Evolutionary conservation across 2,888 invertebrate genomes (phyloP), one percentile per base, ranked within the genome.

Genomic region (Caenorhabditis sp.): DNA sequence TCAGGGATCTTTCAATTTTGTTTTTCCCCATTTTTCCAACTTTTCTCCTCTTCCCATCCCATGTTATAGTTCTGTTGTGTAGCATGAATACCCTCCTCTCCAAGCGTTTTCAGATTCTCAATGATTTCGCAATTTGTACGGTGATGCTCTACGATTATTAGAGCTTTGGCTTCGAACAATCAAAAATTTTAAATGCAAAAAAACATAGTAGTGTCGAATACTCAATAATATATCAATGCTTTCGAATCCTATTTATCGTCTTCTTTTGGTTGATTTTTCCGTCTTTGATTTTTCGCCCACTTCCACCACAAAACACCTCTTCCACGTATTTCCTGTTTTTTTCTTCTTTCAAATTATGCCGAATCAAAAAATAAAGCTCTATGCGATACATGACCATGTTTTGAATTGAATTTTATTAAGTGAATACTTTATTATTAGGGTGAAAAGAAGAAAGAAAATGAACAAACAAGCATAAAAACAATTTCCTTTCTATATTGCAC

Each of bases 91-190:
- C 59, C 47, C 58, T 49, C 31, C 41, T 54, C 63, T 44, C 41
- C 51, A 66, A 70, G 77, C 69, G 77, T 70, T 63, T 70, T 77
- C 77, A 77, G 70, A 69, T 56, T 70, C 77, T 77, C 77, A 77
- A 77, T 77, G 77, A 77, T 77, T 69, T 77, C 77, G 77, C 77
- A 77, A 31, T 80, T 74, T 74, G 80, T 80, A 80, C 80, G 80
- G 80, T 80, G 80, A 74, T 68, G 68, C 74, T 80, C 80, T 80
- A 61, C 68, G 66, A 61, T 76, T 79, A 41, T 58, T 73, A 69
- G 80, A 74, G 80, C 66, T 61, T 61, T 80, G 80, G 74, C 74
- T 74, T 28, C 6, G 6, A 22, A 24, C 6, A 14, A 41, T 61
- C 38, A 38, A 66, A 49, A 49, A 47, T n/a, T n/a, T 38, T 16